These are phyloP conservation scores for Escarpia spicata DNA, from an alignment of 2,888 invertebrate species.

Conservation along the genomic window DNA sequence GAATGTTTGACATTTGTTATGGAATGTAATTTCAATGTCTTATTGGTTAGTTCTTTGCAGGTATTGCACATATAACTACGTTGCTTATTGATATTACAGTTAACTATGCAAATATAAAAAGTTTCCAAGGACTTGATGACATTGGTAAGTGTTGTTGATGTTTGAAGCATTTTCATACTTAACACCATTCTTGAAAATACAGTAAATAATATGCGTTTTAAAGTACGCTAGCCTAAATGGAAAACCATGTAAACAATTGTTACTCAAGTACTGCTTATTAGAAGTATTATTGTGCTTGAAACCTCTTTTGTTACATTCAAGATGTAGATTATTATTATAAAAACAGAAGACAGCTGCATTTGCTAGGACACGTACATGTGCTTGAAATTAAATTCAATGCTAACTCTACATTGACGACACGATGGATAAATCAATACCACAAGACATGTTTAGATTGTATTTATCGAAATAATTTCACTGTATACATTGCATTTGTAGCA, in stretches of 20 bases:
- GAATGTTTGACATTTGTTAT: too few species aligned
- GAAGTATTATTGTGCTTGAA: slow-evolving; percentile 1
- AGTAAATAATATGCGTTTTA: not conserved
- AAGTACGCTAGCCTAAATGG: not conserved
- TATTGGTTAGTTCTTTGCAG: not conserved
- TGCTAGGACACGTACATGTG: too few species aligned
- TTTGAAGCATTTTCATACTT: not conserved
- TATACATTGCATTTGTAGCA: too few species aligned
- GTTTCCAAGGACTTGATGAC: not conserved
- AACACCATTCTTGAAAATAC: not conserved
- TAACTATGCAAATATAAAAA: not conserved
- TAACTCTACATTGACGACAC: too few species aligned
- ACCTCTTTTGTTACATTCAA: not conserved
- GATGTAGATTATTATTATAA: not conserved
- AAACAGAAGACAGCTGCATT: not conserved
- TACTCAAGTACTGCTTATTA: not conserved
- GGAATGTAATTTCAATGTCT: too few species aligned
- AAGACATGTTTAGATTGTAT: not conserved
- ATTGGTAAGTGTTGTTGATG: not conserved
- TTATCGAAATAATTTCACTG: too few species aligned
- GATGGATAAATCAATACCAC: too few species aligned
- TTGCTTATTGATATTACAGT: not conserved
- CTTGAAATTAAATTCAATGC: too few species aligned
- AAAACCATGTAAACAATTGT: not conserved
- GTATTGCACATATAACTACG: too few species aligned